Base-by-base conservation (phyloP, 2,888 invertebrate genomes). In the Smittia sp. region DNA sequence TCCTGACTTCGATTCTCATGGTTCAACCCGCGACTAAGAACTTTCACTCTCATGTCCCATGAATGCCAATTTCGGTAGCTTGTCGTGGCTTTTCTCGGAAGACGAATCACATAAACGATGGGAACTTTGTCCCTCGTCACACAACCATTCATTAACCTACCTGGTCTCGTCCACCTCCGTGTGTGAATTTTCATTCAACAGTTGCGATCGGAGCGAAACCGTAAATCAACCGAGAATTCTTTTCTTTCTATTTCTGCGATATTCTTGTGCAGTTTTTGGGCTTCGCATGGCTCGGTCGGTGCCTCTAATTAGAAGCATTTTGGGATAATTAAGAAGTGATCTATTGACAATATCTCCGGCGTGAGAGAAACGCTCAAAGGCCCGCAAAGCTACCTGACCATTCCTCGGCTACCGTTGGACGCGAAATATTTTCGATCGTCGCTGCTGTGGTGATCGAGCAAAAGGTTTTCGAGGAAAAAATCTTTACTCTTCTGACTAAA, bases 321-420 rank as follows among this genome's bases (percentile, higher is more conserved):
- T 18, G 52, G 41, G 41, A 54, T 69, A 69, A 69, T 69, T 69
- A 69, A 69, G 69, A 69, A 69, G 69, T 69, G 69, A 69, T 69
- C 69, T 69, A 52, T 69, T 54, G 54, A 22, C 58, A 58, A 58
- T 58, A 1, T 2, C 9, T 18, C 18, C n/a, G 58, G 58, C 58
- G 58, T 58, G 58, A 58, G 58, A 58, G 58, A 58, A 13, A 22
- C n/a, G 46, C 13, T 11, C 32, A 9, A 46, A 11, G 46, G 46
- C 11, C 4, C 13, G 15, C 22, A 58, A 22, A 20, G 18, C 58
- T n/a, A 13, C 22, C 2, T 46, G n/a, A n/a, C 11, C 22, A 58
- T 58, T 58, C 58, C 4, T 20, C 3, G 11, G 58, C 58, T 58
- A 58, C 58, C 22, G 58, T 58, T 58, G 58, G 22, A 58, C 58